Evolutionary conservation across 2,113 vertebrate genomes (phyloP).

Genomic region (Gnathonemus longibarbis): DNA sequence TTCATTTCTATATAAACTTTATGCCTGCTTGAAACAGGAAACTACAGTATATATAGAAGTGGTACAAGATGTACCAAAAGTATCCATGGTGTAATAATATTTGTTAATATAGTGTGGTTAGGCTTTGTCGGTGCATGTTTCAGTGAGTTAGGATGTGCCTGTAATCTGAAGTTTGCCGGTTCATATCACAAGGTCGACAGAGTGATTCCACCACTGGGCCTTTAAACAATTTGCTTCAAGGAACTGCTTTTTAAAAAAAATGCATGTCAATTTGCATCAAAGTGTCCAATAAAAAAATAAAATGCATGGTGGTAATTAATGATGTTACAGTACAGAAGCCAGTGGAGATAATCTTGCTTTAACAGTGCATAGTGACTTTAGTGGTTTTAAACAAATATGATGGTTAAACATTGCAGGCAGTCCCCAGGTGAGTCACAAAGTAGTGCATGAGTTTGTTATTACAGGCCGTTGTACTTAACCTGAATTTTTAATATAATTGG

Average conservation of each 20-base stretch:
- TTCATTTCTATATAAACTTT: neutral
- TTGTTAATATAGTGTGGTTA: neutral
- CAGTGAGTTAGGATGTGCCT: neutral
- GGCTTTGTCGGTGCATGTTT: neutral
- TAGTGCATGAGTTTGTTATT: neutral
- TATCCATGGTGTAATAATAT: neutral
- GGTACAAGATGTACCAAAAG: neutral
- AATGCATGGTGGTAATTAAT: neutral
- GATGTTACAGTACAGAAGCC: neutral
- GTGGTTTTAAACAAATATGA: neutral
- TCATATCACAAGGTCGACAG: neutral
- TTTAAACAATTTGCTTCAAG: neutral
- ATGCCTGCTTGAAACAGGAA: neutral
- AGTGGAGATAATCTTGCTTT: neutral
- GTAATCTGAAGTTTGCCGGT: neutral
- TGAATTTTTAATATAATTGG: neutral
- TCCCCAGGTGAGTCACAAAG: neutral
- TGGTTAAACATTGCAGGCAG: neutral
- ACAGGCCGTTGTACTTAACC: neutral
- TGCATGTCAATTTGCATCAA: neutral
- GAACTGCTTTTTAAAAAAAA: neutral
- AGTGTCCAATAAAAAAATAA: neutral
- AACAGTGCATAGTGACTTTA: neutral
- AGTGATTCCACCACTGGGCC: neutral
- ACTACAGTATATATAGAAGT: neutral